A percentile compares a stretch with the other conserved stretches of the same genome.
Evolutionary conservation across 2,797 vertebrate species (phyloP).

Genomic region (Pangasius larnaudii): DNA sequence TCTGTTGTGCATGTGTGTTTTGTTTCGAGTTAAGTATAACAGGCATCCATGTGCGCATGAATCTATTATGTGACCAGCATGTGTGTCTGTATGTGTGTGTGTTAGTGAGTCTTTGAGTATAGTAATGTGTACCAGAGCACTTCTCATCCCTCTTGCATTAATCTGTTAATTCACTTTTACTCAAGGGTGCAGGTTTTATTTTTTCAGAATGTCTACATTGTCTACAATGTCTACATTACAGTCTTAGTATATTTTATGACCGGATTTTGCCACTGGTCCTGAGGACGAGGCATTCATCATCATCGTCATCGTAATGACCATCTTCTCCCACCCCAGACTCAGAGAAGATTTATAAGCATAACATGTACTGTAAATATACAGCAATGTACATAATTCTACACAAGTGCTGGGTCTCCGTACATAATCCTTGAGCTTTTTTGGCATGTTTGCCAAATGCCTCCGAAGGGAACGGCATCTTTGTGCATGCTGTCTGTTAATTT

Average conservation of each 20-base stretch:
- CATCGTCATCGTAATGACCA: background rate
- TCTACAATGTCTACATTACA: constrained; percentile 14
- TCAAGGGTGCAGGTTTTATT: constrained; percentile 14
- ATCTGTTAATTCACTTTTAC: constrained; percentile 16
- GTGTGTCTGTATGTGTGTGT: constrained; percentile 24
- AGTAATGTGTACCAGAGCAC: constrained; percentile 48
- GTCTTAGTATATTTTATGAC: constrained; percentile 5
- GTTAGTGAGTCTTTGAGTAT: constrained; percentile 39
- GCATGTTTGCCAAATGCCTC: constrained; percentile 60
- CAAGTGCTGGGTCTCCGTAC: constrained; percentile 3
- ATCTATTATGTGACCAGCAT: constrained; percentile 7
- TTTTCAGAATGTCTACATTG: constrained; percentile 1
- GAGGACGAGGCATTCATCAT: constrained; percentile 27
- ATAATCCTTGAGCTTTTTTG: constrained; percentile 30
- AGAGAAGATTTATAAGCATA: background rate
- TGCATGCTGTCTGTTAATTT: constrained; percentile 65
- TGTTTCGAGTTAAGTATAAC: constrained; percentile 21
- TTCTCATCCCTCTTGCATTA: constrained; percentile 33
- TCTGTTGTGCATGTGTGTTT: constrained; percentile 27
- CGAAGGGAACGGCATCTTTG: constrained; percentile 65
- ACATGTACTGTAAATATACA: constrained; percentile 18
- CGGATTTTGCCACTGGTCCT: constrained; percentile 30
- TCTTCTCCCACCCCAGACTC: background rate
- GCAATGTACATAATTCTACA: constrained; percentile 30
- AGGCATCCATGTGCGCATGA: constrained; percentile 39